These are phyloP conservation scores for Caenorhabditis zanzibari DNA, from an alignment of 2,888 invertebrate species.

Conservation along the genomic window DNA sequence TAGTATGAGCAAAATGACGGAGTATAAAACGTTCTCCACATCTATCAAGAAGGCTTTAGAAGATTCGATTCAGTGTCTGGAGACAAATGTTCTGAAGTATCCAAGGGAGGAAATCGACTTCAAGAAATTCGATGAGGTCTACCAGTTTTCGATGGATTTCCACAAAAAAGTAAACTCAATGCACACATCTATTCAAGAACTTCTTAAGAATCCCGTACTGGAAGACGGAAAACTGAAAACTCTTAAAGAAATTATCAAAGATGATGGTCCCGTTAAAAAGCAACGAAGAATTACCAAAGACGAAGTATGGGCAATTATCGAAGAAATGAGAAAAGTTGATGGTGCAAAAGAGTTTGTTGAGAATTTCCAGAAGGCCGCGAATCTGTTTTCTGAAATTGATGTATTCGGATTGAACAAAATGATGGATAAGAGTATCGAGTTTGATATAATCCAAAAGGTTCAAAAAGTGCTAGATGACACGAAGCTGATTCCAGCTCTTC, in stretches of 20 bases:
- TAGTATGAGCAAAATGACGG: background rate
- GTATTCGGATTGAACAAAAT: background rate
- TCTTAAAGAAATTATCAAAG: background rate
- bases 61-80: background rate
- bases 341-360: background rate
- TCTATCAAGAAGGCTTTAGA: background rate
- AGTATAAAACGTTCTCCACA: background rate
- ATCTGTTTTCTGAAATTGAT: background rate
- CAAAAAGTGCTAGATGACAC: conserved; percentile 3
- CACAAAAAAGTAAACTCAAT: background rate
- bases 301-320: background rate
- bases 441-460: background rate
- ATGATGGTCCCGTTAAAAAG: background rate
- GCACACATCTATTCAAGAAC: background rate
- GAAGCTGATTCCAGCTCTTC: background rate
- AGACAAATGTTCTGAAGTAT: background rate
- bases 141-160: background rate
- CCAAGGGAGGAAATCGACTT: background rate
- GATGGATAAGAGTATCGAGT: background rate
- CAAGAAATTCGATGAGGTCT: background rate
- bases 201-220: background rate
- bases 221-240: background rate
- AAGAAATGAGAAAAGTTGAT: background rate
- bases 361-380: background rate
- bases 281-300: background rate